Base-by-base conservation (phyloP, 2,113 vertebrate genomes). In the Dipodomys merriami region DNA sequence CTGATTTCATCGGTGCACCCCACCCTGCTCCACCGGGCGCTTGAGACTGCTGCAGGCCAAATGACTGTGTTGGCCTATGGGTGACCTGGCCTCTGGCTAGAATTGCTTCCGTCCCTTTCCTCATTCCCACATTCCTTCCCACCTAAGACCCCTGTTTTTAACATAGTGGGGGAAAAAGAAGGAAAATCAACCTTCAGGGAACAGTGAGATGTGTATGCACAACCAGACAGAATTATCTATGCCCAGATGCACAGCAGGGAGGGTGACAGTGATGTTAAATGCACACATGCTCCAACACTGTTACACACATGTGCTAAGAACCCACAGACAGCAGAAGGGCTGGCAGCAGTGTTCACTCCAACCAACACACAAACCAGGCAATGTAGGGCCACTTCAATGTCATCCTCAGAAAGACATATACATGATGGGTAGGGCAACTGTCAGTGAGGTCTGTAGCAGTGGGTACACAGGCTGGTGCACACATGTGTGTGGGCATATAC, bases 51-150 rank as follows among this genome's bases (percentile, higher is more conserved):
- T 0, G 87, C 0, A 9, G 91, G 95, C 96, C 97, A 97, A 97
- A 96, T 96, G 95, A 96, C 94, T 93, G 64, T 88, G 91, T 39
- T 96, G 96, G 96, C 97, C 94, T 91, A 91, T 1, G 68, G 95
- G 96, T 97, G 96, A 97, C 95, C 97, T 97, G 97, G 97, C 96
- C 96, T 94, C 96, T 95, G 20, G 30, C 97, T 97, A 96, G 91
- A 96, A 97, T 23, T 1, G n/a, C 97, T 97, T 97, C 97, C 97
- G 95, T 94, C 87, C 84, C 91, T 95, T 96, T 93, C 44, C 85
- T 93, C 29, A 88, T 77, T 81, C 90, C 94, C 79, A 83, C 1
- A 46, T 88, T 97, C 94, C 96, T 95, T 96, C 94, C 95, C 96
- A 96, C 92, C 95, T 92, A 94, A 90, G 95, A 92, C 95, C 94